Conservation (phyloP, 2,888 invertebrate species). For the Troides oblongomaculatus region DNA sequence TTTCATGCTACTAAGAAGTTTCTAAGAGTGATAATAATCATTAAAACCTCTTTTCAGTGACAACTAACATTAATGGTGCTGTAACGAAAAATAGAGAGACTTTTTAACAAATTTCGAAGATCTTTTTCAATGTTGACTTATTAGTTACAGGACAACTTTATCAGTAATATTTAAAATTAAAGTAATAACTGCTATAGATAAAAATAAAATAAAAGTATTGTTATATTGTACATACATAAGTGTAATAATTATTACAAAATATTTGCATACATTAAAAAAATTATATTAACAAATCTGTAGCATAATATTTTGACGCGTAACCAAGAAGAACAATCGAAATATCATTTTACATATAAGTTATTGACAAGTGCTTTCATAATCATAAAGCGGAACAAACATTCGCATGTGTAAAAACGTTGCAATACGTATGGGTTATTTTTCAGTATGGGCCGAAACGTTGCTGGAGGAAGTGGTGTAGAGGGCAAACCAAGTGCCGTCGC, state of each 20-base stretch:
- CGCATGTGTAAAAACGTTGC: constrained; percentile 25
- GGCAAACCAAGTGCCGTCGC: constrained; percentile 33
- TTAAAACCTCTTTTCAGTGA: too few relatives aligned
- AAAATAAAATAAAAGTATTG: not conserved
- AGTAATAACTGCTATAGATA: not conserved
- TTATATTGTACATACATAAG: not conserved
- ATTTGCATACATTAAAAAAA: constrained; percentile 8
- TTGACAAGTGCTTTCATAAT: constrained; percentile 28
- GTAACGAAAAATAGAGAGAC: too few relatives aligned
- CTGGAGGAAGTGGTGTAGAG: constrained; percentile 24
- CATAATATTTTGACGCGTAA: constrained; percentile 25
- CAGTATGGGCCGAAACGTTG: constrained; percentile 37
- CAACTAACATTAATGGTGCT: too few relatives aligned
- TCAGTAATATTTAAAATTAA: not conserved
- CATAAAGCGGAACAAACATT: constrained; percentile 28
- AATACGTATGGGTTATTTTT: constrained; percentile 31
- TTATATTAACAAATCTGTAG: constrained; percentile 13
- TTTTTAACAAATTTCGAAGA: not conserved
- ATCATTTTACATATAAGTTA: constrained; percentile 28
- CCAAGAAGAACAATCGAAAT: constrained; percentile 28
- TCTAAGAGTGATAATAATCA: too few relatives aligned
- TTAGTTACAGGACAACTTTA: not conserved
- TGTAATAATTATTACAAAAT: not conserved
- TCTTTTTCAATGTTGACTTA: not conserved
- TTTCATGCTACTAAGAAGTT: too few relatives aligned